Evolutionary conservation across 2,797 vertebrate species (phyloP).

Genomic region (Cirrhinus mrigala): DNA sequence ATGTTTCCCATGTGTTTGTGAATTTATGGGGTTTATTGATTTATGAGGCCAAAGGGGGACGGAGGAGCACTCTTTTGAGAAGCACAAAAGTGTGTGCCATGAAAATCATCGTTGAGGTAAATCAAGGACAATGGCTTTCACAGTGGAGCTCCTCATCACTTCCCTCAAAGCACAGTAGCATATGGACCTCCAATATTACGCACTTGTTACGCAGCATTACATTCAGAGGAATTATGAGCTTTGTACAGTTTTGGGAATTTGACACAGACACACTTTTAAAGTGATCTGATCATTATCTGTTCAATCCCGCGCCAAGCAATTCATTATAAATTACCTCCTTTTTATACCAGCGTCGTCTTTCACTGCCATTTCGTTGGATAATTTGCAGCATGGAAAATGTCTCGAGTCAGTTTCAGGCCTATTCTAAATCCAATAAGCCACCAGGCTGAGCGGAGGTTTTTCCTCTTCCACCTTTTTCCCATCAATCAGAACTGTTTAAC

Average conservation of each 20-base stretch:
- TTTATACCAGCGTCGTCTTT: slow-evolving; percentile 5
- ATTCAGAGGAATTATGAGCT: slow-evolving; percentile 14
- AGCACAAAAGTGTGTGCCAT: slow-evolving; percentile 38
- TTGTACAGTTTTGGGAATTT: background rate
- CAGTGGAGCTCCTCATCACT: slow-evolving; percentile 39
- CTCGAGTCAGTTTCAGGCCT: slow-evolving; percentile 35
- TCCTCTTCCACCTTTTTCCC: slow-evolving; percentile 35
- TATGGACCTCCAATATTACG: slow-evolving; percentile 8
- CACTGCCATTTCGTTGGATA: slow-evolving; percentile 9
- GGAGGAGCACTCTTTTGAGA: slow-evolving; percentile 8
- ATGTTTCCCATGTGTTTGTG: slow-evolving; percentile 42
- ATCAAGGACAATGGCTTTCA: slow-evolving; percentile 52
- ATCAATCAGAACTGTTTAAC: slow-evolving; percentile 47
- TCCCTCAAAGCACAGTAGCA: slow-evolving; percentile 30
- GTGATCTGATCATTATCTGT: slow-evolving; percentile 25
- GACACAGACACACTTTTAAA: slow-evolving; percentile 31
- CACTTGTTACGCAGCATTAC: background rate
- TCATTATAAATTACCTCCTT: slow-evolving; percentile 20
- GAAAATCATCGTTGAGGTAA: slow-evolving; percentile 35
- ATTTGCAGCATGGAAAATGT: slow-evolving; percentile 45
- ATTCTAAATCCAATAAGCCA: slow-evolving; percentile 53
- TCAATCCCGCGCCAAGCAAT: background rate
- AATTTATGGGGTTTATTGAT: slow-evolving; percentile 49
- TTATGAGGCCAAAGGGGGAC: slow-evolving; percentile 20
- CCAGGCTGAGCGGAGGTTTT: slow-evolving; percentile 37